Evolutionary conservation across 1,140 invertebrate species (phyloP).

Genomic region (Zaprionus taronus): DNA sequence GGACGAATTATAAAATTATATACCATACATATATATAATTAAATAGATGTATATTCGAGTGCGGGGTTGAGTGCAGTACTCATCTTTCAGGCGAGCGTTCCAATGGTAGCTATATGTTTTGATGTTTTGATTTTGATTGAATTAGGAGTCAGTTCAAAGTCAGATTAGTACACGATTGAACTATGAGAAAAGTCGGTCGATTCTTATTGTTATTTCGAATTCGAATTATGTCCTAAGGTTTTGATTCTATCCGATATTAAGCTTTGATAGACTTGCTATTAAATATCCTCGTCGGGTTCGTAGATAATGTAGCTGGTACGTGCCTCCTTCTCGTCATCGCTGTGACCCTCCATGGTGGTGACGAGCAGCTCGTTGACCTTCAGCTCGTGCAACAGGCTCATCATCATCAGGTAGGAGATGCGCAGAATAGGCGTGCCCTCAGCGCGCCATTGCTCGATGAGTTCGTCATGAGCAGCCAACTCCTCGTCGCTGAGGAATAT

Average conservation of each 20-base stretch:
- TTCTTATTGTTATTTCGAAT: not conserved
- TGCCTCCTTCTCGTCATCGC: not conserved
- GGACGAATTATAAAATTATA: no score
- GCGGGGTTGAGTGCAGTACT: no score
- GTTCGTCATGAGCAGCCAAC: slow-evolving; percentile 20
- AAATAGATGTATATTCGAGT: no score
- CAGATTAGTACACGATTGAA: not conserved
- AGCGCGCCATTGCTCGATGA: not conserved
- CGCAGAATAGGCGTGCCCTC: slow-evolving; percentile 16
- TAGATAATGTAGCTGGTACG: slow-evolving; percentile 52
- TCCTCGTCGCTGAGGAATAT: slow-evolving; percentile 37
- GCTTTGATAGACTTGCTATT: not conserved
- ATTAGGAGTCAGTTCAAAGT: not conserved
- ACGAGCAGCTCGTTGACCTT: slow-evolving; percentile 43
- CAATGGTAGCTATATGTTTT: not conserved
- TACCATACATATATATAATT: no score
- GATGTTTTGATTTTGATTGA: not conserved
- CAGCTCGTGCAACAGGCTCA: slow-evolving; percentile 22
- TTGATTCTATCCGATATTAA: not conserved
- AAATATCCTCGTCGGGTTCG: slow-evolving; percentile 8
- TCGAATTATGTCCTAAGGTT: not conserved
- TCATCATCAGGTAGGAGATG: slow-evolving; percentile 54
- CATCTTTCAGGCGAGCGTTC: no score
- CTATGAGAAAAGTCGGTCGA: not conserved
- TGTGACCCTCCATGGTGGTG: slow-evolving; percentile 12